These are phyloP conservation scores for Euphonia xanthogaster DNA, from an alignment of 2,797 vertebrate genomes.

Conservation along the genomic window DNA sequence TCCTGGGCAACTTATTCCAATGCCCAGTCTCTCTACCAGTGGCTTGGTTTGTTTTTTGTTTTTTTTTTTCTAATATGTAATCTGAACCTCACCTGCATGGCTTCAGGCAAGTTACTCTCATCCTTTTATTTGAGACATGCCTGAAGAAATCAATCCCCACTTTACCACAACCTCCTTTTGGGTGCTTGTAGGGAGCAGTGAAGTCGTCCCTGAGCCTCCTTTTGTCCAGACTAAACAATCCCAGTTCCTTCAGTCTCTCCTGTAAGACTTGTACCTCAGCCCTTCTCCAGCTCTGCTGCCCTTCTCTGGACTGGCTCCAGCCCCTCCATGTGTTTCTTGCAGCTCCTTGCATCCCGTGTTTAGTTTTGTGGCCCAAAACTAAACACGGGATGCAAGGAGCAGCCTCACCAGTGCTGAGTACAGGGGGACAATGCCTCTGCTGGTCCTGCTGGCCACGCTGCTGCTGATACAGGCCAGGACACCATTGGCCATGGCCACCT, in stretches of 20 bases:
- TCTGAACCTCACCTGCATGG: background rate
- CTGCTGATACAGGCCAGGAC: background rate
- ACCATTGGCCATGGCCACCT: background rate
- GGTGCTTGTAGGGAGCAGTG: background rate
- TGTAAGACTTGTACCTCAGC: background rate
- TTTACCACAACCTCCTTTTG: background rate
- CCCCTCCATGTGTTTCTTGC: background rate
- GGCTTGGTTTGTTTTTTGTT: fast-evolving
- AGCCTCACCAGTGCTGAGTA: background rate
- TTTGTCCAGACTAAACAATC: background rate
- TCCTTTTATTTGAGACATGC: background rate
- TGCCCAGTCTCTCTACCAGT: background rate
- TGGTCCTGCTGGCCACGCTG: background rate
- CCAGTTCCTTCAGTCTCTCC: background rate
- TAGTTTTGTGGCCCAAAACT: background rate
- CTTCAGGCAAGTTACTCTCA: background rate
- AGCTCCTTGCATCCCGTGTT: no score
- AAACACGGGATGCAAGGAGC: background rate
- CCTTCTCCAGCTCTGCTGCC: background rate
- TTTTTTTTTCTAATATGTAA: background rate
- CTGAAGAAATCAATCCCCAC: background rate
- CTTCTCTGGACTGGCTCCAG: background rate
- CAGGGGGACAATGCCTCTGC: background rate
- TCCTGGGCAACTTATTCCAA: background rate
- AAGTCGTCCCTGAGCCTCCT: background rate